phyloP scores from a whole-genome alignment of 2,113 vertebrate species.

The Lanius collurio region DNA sequence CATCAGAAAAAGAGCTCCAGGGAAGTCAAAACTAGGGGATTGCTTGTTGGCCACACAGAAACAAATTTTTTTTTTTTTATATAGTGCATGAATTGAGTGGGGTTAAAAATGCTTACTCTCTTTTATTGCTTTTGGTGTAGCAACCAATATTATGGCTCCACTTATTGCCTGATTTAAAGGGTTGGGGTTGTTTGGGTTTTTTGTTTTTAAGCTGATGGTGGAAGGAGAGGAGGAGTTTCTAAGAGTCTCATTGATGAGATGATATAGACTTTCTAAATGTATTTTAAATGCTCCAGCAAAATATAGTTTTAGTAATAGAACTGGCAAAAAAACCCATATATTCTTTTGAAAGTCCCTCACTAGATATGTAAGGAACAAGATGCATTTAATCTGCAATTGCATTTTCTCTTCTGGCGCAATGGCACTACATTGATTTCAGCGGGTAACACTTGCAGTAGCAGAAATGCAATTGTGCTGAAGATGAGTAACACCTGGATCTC shows the following conservation, averaged over 20 bases:
- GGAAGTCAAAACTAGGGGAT: not conserved
- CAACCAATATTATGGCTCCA: not conserved
- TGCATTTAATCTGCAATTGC: not conserved
- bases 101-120: accelerated
- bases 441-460: not conserved
- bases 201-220: not conserved
- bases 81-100: not conserved
- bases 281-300: not conserved
- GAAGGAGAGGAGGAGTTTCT: not conserved
- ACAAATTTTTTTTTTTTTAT: not conserved
- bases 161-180: not conserved
- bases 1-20: not conserved
- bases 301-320: not conserved
- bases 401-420: not conserved
- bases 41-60: not conserved
- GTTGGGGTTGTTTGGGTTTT: accelerated
- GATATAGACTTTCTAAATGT: accelerated
- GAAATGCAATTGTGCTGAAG: not conserved
- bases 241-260: not conserved
- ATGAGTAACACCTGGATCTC: not conserved
- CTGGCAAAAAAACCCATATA: not conserved
- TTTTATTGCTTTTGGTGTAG: not conserved
- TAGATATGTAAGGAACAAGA: not conserved
- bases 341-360: not conserved
- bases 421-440: not conserved